Evolutionary conservation across 2,113 vertebrate genomes (phyloP).

Genomic region (Apistogramma diplotaenia): DNA sequence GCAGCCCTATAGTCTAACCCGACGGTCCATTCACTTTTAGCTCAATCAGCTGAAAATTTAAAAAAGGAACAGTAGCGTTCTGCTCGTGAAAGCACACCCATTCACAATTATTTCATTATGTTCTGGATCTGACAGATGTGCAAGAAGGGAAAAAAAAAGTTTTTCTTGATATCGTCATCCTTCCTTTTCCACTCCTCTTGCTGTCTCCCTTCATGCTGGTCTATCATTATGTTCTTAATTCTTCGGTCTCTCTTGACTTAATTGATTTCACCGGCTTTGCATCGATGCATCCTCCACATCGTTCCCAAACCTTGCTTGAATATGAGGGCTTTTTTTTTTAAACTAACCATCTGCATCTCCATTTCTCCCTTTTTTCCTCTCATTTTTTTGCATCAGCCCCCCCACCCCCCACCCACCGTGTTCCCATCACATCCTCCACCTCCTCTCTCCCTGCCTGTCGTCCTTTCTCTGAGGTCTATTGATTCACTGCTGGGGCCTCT

Average conservation of each 20-base stretch:
- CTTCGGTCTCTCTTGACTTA: background rate
- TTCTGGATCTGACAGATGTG: slow-evolving; percentile 38
- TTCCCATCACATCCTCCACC: background rate
- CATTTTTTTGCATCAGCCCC: background rate
- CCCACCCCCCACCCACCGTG: too few relatives aligned
- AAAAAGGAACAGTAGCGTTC: slow-evolving; percentile 15
- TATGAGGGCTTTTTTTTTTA: slow-evolving; percentile 4
- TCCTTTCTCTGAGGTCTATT: slow-evolving; percentile 33
- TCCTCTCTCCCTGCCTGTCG: slow-evolving; percentile 16
- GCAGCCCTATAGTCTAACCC: background rate
- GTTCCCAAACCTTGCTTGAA: background rate
- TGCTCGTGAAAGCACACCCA: background rate
- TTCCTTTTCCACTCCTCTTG: slow-evolving; percentile 21
- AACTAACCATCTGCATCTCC: slow-evolving; percentile 43
- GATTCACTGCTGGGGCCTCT: slow-evolving; percentile 33
- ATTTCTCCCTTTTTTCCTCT: background rate
- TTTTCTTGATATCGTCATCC: slow-evolving; percentile 14
- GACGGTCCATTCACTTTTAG: slow-evolving; percentile 31
- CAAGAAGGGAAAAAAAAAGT: background rate
- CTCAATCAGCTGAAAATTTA: slow-evolving; percentile 14
- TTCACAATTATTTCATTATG: slow-evolving; percentile 24
- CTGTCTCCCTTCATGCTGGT: background rate
- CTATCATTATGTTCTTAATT: slow-evolving; percentile 13
- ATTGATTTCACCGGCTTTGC: background rate
- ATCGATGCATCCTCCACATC: slow-evolving; percentile 3